Evolutionary conservation across 1,140 invertebrate species (phyloP).

Genomic region (Ips nitidus): DNA sequence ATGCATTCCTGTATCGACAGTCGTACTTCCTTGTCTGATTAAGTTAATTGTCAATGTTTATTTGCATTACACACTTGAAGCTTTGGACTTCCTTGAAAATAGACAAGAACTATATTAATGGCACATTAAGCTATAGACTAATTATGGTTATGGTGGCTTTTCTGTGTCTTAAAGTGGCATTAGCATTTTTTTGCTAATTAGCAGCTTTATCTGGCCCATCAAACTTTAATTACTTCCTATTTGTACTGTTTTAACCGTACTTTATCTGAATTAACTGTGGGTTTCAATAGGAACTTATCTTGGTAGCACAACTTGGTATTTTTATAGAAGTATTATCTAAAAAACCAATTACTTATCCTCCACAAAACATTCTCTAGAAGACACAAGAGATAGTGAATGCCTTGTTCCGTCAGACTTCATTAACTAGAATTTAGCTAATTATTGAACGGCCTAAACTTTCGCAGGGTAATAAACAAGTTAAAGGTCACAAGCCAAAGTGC

Average conservation of each 20-base stretch:
- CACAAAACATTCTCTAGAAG: background rate
- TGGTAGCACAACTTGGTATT: background rate
- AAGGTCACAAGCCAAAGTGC: background rate
- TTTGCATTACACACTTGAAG: background rate
- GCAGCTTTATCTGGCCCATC: background rate
- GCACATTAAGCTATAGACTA: background rate
- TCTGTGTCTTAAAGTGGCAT: background rate
- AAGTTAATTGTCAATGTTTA: slow-evolving; percentile 2
- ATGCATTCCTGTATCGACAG: background rate
- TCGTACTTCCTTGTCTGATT: background rate
- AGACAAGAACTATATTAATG: background rate
- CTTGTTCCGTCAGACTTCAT: background rate
- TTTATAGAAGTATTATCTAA: background rate
- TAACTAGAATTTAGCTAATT: slow-evolving; percentile 1
- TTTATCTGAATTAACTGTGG: background rate
- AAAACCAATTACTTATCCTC: background rate
- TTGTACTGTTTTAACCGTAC: background rate
- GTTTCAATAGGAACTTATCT: background rate
- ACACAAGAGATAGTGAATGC: background rate
- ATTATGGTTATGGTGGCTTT: background rate
- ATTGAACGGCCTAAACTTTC: background rate
- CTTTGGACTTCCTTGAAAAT: background rate
- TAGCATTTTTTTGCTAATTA: background rate
- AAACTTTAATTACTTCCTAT: background rate
- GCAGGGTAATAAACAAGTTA: background rate